A percentile compares a stretch with the other conserved stretches of the same genome.
These are phyloP conservation scores for Horisme vitalbata DNA, from an alignment of 2,888 invertebrate species.

Conservation along the genomic window DNA sequence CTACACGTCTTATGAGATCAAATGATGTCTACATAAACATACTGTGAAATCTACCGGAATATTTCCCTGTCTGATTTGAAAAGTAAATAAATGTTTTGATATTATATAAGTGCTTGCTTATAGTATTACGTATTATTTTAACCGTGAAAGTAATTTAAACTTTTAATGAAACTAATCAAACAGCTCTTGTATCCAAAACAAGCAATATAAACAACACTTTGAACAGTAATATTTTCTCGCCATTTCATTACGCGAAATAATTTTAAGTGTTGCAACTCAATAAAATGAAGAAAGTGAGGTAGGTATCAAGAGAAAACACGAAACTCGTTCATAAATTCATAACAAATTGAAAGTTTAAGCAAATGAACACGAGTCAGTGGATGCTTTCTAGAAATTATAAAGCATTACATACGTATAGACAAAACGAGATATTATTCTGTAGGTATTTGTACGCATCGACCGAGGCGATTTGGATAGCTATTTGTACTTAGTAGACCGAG, in stretches of 20 bases:
- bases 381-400: conserved; percentile 75
- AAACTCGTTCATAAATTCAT: conserved; percentile 61
- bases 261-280: conserved; percentile 23
- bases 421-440: conserved; percentile 46
- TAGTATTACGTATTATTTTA: too few relatives aligned
- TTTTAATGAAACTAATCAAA: not conserved
- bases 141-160: not conserved
- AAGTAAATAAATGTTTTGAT: not conserved
- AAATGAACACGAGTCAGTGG: conserved; percentile 64
- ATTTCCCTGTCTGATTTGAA: not conserved
- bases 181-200: conserved; percentile 4
- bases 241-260: conserved; percentile 20
- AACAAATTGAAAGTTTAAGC: conserved; percentile 76
- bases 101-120: too few relatives aligned
- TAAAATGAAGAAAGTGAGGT: conserved; percentile 38
- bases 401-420: conserved; percentile 49
- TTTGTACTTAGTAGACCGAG: conserved; percentile 65
- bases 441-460: conserved; percentile 47
- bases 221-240: conserved; percentile 2
- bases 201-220: conserved; percentile 6
- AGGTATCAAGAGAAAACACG: conserved; percentile 56
- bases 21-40: conserved; percentile 20
- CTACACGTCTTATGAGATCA: conserved; percentile 44
- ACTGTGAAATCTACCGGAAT: not conserved
- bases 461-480: conserved; percentile 45